A percentile compares a stretch with the other conserved stretches of the same genome.
Evolutionary conservation across 2,113 vertebrate genomes (phyloP).

Genomic region (Bungarus multicinctus): DNA sequence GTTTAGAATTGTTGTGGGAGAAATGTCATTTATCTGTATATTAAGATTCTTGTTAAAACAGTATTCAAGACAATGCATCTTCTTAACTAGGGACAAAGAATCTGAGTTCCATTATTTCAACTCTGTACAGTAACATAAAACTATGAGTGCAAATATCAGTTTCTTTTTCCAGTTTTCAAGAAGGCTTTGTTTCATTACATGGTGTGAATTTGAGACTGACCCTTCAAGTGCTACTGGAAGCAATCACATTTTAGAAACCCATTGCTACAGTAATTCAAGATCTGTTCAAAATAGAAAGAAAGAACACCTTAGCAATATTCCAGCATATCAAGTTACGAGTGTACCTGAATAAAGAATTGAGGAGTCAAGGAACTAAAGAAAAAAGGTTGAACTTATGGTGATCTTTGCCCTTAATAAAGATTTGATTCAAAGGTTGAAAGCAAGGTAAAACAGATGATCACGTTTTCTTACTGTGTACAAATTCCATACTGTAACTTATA

Average conservation of each 20-base stretch:
- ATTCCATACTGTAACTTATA: background rate
- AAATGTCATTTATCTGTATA: constrained; percentile 24
- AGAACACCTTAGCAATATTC: background rate
- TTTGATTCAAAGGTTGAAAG: background rate
- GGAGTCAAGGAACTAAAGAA: background rate
- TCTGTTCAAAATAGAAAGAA: background rate
- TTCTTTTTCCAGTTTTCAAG: background rate
- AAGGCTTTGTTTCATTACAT: background rate
- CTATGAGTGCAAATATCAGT: background rate
- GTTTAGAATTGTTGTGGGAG: constrained; percentile 39
- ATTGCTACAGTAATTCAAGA: background rate
- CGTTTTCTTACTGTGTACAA: background rate
- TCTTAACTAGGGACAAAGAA: background rate
- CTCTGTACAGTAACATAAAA: background rate
- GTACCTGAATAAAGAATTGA: background rate
- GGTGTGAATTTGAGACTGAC: background rate
- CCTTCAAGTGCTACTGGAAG: background rate
- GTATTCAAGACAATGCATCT: constrained; percentile 23
- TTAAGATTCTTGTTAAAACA: constrained; percentile 48
- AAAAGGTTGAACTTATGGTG: background rate
- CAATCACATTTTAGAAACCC: background rate
- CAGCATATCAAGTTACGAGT: background rate
- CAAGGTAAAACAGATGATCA: background rate
- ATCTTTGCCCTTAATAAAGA: background rate
- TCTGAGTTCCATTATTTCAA: background rate